These are phyloP conservation scores for Empidonax alnorum DNA, from an alignment of 2,113 vertebrate species.

Conservation along the genomic window DNA sequence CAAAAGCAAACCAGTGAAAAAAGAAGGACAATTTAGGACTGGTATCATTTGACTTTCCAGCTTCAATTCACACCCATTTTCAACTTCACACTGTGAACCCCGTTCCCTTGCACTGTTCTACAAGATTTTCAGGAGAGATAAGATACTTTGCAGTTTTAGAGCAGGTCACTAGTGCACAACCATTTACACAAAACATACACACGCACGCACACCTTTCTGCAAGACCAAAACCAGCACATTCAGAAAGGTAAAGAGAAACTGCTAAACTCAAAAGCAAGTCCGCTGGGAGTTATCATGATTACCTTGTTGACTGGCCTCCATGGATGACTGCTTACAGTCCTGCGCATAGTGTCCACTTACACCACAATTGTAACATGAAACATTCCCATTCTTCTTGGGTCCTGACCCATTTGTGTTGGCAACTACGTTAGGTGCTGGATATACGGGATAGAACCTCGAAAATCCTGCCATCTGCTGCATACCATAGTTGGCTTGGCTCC, in stretches of 20 bases:
- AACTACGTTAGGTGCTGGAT: conserved; percentile 81
- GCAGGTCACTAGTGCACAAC: conserved; percentile 62
- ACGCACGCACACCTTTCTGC: conserved; percentile 62
- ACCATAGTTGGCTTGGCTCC: conserved; percentile 87
- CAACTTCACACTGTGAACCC: not conserved
- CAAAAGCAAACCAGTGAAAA: conserved; percentile 6
- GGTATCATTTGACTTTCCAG: not conserved
- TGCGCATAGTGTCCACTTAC: conserved; percentile 91
- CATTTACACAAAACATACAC: conserved; percentile 56
- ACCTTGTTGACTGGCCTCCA: conserved; percentile 93
- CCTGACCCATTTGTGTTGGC: conserved; percentile 81
- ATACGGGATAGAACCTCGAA: conserved; percentile 84
- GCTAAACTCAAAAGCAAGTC: conserved; percentile 78
- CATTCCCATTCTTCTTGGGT: conserved; percentile 91
- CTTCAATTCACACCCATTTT: not conserved
- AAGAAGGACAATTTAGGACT: not conserved
- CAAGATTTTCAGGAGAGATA: conserved; percentile 47
- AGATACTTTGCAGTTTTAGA: conserved; percentile 37
- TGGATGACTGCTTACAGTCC: conserved; percentile 93
- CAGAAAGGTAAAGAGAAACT: conserved; percentile 57
- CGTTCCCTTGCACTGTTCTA: conserved; percentile 10
- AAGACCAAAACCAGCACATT: conserved; percentile 56
- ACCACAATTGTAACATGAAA: conserved; percentile 95
- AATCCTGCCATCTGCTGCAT: conserved; percentile 90
- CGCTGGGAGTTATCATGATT: conserved; percentile 80